These are phyloP conservation scores for Siniperca knerii DNA, from an alignment of 2,113 vertebrate species.

Conservation along the genomic window DNA sequence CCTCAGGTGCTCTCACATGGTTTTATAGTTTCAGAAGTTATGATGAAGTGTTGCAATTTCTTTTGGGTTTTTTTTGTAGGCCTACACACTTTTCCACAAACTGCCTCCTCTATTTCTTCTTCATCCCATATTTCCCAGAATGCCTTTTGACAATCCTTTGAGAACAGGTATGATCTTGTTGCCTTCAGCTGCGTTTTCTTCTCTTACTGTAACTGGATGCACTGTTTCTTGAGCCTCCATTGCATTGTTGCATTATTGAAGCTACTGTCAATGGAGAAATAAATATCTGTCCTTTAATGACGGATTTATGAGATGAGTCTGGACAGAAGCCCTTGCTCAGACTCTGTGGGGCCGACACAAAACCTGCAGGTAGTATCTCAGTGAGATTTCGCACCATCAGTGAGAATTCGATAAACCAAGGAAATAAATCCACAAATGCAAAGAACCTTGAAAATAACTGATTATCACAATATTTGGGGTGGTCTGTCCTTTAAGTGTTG, in stretches of 20 bases:
- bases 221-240: neutral
- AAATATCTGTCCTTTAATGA: conserved; percentile 16
- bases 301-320: conserved; percentile 22
- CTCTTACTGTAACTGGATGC: neutral
- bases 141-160: conserved; percentile 14
- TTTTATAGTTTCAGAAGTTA: conserved; percentile 21
- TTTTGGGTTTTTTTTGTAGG: neutral
- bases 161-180: conserved; percentile 19
- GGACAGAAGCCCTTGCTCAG: neutral
- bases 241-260: conserved; percentile 39
- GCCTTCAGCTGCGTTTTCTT: conserved; percentile 4
- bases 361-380: neutral
- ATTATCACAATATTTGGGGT: neutral
- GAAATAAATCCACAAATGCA: neutral
- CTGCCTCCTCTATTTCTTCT: neutral
- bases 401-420: neutral
- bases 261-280: conserved; percentile 13
- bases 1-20: conserved; percentile 26
- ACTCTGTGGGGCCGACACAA: neutral
- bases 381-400: neutral
- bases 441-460: neutral
- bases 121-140: conserved; percentile 19
- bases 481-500: neutral
- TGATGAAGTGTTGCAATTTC: conserved; percentile 29
- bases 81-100: neutral